Base-by-base conservation (phyloP, 2,113 vertebrate species). In the Corythoichthys haematopterus region DNA sequence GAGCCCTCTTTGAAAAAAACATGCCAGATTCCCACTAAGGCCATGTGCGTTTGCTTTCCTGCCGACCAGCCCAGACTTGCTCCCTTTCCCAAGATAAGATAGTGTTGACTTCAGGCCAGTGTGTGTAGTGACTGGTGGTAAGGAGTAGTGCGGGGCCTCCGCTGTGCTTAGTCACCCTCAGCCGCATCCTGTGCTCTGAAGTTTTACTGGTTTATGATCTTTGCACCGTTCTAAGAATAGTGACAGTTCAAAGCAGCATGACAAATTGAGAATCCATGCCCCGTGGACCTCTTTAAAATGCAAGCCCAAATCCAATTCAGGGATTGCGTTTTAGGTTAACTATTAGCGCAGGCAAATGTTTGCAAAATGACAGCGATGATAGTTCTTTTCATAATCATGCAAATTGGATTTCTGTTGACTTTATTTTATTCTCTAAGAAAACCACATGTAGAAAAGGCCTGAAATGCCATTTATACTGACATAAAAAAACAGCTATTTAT, bases 141-240 rank as follows among this genome's bases (percentile, higher is more conserved):
- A 13, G 60, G 15, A 43, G 43, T 12, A 11, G 38, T 64, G 72
- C 61, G 78, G 71, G 84, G 80, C 80, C 80, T 75, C 67, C 37
- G 63, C 73, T 81, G 84, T 68, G 78, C 78, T 89, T 85, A 89
- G 81, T 87, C 83, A 86, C 74, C 74, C 78, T 87, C 69, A 60
- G 79, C 76, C 66, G 71, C 76, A 86, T 85, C 88, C 85, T 91
- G 89, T 85, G 79, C 86, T 90, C 79, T 90, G 83, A 90, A 88
- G 83, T 91, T 85, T 88, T 89, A 85, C 78, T 85, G 80, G 83
- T 88, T 91, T 88, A 88, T 89, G 87, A 88, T 88, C 86, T 86
- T 85, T 88, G 82, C 78, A 77, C 78, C 78, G 78, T 66, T 79
- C 84, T 80, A 78, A 15, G 71, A 78, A 80, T 69, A 68, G 80